Base-by-base conservation (phyloP, 2,113 vertebrate genomes). In the Apodemus speciosus region DNA sequence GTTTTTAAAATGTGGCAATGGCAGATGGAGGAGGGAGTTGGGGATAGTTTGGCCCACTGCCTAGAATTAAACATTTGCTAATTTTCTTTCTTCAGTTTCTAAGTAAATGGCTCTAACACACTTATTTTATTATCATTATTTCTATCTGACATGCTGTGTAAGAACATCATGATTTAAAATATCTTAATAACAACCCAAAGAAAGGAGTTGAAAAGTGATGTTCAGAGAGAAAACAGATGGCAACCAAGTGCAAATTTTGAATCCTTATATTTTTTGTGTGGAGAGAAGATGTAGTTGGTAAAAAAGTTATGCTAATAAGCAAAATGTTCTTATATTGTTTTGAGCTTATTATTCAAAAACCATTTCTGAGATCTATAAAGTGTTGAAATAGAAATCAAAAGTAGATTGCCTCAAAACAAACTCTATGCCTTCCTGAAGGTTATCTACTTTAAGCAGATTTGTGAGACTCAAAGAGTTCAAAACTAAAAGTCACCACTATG, bases 281-380 rank as follows among this genome's bases (percentile, higher is more conserved):
- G 91, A 66, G 79, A 97, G 35, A 94, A 97, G 92, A 96, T 95
- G 95, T 69, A 85, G 93, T 96, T 97, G 95, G 96, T 92, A 96
- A 97, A 96, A 97, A 96, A 94, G 96, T 96, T 97, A 97, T 97
- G 97, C 95, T 97, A 97, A 97, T 97, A 96, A 97, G 97, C 96
- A 97, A 96, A 97, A 97, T 97, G 97, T 96, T 97, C 97, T 71
- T 95, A 85, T 96, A 97, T 97, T 97, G 96, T 97, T 94, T 88
- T 69, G 75, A 96, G 85, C 75, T 93, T 96, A 94, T 94, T 97
- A 96, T 97, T 96, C 94, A 92, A 95, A 97, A 97, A 94, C 95
- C 53, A 94, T 97, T 95, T 97, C 94, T 96, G 89, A 91, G 94
- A 85, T 91, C 89, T 96, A 87, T 90, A 91, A 93, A 94, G 84